These are phyloP conservation scores for Eupithecia centaureata DNA, from an alignment of 2,888 invertebrate genomes.

Conservation along the genomic window DNA sequence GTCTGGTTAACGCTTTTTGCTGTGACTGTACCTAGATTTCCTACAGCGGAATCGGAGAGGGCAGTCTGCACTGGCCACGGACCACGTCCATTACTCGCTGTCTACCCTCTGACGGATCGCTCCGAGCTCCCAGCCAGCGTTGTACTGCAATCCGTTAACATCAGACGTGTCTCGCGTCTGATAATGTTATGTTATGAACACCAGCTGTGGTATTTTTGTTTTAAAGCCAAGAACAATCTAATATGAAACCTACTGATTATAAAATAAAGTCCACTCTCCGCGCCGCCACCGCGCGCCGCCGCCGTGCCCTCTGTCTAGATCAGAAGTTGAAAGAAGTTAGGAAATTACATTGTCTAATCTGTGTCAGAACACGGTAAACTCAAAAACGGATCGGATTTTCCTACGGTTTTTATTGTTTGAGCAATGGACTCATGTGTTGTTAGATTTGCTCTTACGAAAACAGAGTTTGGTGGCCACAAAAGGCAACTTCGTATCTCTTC, in stretches of 20 bases:
- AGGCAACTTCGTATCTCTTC: no score
- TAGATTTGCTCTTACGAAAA: no score
- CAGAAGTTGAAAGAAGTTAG: no score
- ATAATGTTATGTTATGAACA: neutral
- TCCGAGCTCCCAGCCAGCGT: constrained; percentile 21
- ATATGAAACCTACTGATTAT: neutral
- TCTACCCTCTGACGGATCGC: constrained; percentile 28
- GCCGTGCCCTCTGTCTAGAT: no score
- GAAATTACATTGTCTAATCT: no score
- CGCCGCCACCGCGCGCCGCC: no score
- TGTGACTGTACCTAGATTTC: neutral
- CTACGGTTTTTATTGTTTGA: no score
- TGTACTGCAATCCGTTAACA: constrained; percentile 29
- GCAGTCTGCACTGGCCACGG: constrained; percentile 16
- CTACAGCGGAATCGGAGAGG: neutral
- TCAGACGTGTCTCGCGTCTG: constrained; percentile 13
- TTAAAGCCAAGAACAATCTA: neutral
- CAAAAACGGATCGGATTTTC: no score
- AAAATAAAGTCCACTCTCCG: no score
- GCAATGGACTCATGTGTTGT: no score
- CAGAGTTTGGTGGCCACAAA: no score
- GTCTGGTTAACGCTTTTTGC: neutral
- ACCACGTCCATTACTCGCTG: constrained; percentile 39
- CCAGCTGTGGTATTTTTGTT: neutral
- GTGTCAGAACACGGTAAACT: no score